Base-by-base conservation (phyloP, 1,140 invertebrate genomes). In the Drosophila micromelanica region DNA sequence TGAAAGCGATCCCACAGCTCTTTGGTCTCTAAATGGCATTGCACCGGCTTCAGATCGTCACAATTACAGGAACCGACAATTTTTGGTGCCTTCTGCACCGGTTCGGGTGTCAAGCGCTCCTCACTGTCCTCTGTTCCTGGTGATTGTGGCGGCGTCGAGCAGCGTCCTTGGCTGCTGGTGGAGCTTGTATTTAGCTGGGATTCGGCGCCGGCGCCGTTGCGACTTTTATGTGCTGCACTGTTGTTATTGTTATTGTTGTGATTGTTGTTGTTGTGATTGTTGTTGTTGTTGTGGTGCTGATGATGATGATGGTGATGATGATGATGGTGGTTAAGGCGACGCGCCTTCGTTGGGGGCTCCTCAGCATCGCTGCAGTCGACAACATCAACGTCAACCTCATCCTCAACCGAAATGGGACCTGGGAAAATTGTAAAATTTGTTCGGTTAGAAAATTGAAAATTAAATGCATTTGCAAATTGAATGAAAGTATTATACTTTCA, bases 1-100 rank as follows among this genome's bases (percentile, higher is more conserved):
- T 98, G 97, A 93, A 99, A 99, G 93, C 98, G 97, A 92, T 98
- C 96, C 97, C 97, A 97, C 15, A 97, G 93, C 64, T 98, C 97
- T 93, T 98, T 98, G 43, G 97, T 98, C 92, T 99, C 98, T 63
- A 99, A 93, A 78, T 97, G 96, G 91, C 97, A 98, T 73, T 96
- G 96, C 71, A 98, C 96, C 75, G 95, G 95, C 72, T 95, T 93
- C 70, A 98, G 94, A 81, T 96, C 98, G 93, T 99, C 94, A 94
- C 95, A 94, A 89, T 96, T 96, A 92, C 95, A 96, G 61, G 95
- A 93, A 76, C 96, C 96, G 3, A 91, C 91, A 40, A 92, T 91
- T 80, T 91, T 91, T 5, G 91, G 91, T 63, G 90, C 54, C 77
- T 91, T 91, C 61, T 91, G 86, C 43, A 90, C 87, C 6, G 91